Base-by-base conservation (phyloP, 2,113 vertebrate species). In the Machaerirhynchus nigripectus region DNA sequence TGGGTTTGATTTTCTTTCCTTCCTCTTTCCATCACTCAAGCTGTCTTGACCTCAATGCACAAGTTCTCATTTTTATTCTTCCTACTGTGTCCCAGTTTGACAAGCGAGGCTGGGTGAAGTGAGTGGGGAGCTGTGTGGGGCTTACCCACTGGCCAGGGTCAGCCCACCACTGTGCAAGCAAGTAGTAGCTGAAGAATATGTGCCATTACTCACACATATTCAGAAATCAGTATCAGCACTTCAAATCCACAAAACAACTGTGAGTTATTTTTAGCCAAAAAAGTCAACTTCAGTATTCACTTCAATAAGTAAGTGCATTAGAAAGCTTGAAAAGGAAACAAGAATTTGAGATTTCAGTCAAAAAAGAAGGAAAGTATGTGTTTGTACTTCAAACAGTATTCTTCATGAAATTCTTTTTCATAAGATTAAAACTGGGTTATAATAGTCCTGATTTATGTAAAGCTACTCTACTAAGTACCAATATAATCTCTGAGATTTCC, bases 101-200 rank as follows among this genome's bases (percentile, higher is more conserved):
- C 4, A 37, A 20, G 27, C 0, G 0, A 71, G 19, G 4, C 30
- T 56, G 30, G 5, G 7, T 28, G 13, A 57, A 65, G 17, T 1
- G 13, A 60, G 21, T 3, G 2, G 52, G 57, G 35, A 91, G 71
- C 49, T 83, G 23, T 8, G 10, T 18, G 15, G 30, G 10, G 9
- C 30, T 52, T 22, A 61, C 5, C 59, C 76, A 30, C 30, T 16
- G 30, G n/a, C 27, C 33, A 69, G 23, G 10, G 56, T 23, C 65
- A 88, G 40, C 37, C 7, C 24, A 82, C 8, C 18, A 40, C 50
- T 19, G 5, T 6, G 18, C 63, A 53, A 68, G n/a, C 31, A 26
- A 56, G 13, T 7, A 70, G 47, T 19, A 67, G 55, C 3, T 73
- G 35, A 89, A 60, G 59, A 81, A 75, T 21, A 68, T 0, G 0